A percentile compares a stretch with the other conserved stretches of the same genome.
phyloP scores from a whole-genome alignment of 2,113 vertebrate species.

The Cavia porcellus region DNA sequence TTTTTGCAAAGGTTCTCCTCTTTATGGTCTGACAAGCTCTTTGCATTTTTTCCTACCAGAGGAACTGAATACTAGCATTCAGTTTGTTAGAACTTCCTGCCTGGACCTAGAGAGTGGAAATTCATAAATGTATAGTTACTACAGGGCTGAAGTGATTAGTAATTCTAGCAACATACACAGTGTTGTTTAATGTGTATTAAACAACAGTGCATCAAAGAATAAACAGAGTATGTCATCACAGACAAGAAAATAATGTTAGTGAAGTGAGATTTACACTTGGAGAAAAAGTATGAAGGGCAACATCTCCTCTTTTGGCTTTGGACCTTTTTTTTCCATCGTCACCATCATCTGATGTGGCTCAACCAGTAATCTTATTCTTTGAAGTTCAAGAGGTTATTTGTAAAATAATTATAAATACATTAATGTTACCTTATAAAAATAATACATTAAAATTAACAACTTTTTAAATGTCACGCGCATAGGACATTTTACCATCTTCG shows the following conservation, averaged over 20 bases:
- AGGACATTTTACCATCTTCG: neutral
- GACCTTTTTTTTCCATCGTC: neutral
- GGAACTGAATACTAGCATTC: slow-evolving; percentile 66
- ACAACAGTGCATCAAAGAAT: slow-evolving; percentile 39
- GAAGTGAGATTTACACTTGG: neutral
- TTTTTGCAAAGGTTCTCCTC: slow-evolving; percentile 68
- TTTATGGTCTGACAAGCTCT: slow-evolving; percentile 51
- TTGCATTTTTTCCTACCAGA: slow-evolving; percentile 26
- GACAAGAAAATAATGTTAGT: slow-evolving; percentile 18
- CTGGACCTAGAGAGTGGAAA: neutral
- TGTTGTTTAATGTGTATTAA: neutral
- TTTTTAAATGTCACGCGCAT: neutral
- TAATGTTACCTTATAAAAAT: neutral
- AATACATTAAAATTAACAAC: neutral
- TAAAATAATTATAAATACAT: slow-evolving; percentile 39
- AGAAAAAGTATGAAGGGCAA: neutral
- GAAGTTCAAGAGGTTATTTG: neutral
- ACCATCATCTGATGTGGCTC: neutral
- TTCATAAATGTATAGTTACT: slow-evolving; percentile 7
- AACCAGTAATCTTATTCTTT: neutral
- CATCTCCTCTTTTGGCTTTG: neutral
- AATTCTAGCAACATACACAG: slow-evolving; percentile 47
- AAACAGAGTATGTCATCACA: neutral
- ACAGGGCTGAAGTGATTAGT: slow-evolving; percentile 25
- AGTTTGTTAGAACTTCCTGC: neutral